Conservation (phyloP, 92 coral and sea anemone genomes). For the Actinostola sp. region DNA sequence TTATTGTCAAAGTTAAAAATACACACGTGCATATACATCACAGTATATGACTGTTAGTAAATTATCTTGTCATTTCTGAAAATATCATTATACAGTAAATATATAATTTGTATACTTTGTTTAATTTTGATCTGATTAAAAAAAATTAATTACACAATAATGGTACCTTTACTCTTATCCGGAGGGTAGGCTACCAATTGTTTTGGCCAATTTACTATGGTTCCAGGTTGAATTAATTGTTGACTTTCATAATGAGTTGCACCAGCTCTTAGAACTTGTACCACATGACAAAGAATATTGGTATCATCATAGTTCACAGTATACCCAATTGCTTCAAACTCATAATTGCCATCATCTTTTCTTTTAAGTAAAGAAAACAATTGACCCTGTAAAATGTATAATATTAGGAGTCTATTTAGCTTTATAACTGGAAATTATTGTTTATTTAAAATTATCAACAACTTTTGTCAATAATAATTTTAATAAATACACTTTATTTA, state of each 20-base stretch:
- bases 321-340: conserved; percentile 12
- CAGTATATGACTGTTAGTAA: too few species aligned
- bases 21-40: too few species aligned
- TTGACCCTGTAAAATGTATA: conserved; percentile 10
- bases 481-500: too few species aligned
- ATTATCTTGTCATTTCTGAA: too few species aligned
- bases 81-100: too few species aligned
- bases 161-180: background rate
- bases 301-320: background rate
- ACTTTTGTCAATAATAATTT: too few species aligned
- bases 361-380: background rate
- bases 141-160: too few species aligned
- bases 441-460: background rate
- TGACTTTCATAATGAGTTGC: conserved; percentile 21
- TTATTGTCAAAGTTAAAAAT: too few species aligned
- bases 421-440: background rate
- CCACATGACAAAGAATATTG: background rate
- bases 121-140: too few species aligned
- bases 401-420: background rate
- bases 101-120: too few species aligned
- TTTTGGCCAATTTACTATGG: conserved; percentile 7
- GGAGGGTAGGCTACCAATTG: background rate
- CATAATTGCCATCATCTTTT: conserved; percentile 4
- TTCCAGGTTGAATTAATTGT: conserved; percentile 11
- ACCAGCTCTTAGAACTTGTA: background rate